Conservation (phyloP, 2,797 vertebrate genomes). For the Fratercula arctica region DNA sequence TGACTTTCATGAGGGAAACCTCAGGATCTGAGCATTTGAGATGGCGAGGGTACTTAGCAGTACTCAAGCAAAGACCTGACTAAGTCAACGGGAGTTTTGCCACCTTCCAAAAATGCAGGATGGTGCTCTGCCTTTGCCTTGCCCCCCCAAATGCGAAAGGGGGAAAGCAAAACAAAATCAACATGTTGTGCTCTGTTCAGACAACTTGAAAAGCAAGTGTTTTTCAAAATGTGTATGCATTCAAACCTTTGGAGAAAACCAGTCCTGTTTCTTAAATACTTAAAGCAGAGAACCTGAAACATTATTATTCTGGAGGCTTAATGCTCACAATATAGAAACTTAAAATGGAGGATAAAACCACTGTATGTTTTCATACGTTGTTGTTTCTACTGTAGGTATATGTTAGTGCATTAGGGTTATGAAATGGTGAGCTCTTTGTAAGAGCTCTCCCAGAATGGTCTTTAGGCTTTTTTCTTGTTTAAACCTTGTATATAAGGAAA, state of each 20-base stretch:
- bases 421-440: background rate
- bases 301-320: background rate
- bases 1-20: conserved; percentile 57
- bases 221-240: background rate
- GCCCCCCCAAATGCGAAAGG: background rate
- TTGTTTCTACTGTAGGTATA: background rate
- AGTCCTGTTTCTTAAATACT: background rate
- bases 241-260: background rate
- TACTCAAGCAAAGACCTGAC: conserved; percentile 48
- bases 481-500: background rate
- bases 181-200: background rate
- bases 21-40: conserved; percentile 49
- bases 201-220: background rate
- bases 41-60: conserved; percentile 51
- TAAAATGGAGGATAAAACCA: background rate
- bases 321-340: background rate
- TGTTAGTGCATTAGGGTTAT: background rate
- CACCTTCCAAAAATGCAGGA: conserved; percentile 27
- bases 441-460: background rate
- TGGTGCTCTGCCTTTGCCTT: background rate
- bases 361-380: background rate
- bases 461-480: background rate
- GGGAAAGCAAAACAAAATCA: background rate
- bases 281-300: background rate
- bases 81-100: conserved; percentile 55